phyloP scores from a whole-genome alignment of 2,113 vertebrate species.

The Atractosteus spatula region DNA sequence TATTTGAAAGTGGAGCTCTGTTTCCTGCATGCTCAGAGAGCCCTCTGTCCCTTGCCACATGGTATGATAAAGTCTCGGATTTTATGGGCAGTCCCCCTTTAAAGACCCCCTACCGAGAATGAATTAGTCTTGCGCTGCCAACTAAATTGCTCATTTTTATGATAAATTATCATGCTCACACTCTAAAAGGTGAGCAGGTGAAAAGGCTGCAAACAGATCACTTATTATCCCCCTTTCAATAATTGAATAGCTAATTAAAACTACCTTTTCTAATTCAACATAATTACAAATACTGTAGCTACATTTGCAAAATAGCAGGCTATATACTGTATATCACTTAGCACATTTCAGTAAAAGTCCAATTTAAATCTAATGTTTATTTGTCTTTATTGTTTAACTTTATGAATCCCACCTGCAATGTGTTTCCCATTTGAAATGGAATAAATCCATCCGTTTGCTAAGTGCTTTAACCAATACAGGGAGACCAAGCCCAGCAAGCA shows the following conservation, averaged over 20 bases:
- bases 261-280: background rate
- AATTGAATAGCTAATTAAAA: constrained; percentile 1
- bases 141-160: constrained; percentile 11
- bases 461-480: too few relatives aligned
- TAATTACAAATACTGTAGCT: background rate
- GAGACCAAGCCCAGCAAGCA: too few relatives aligned
- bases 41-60: too few relatives aligned
- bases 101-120: background rate
- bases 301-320: constrained; percentile 12
- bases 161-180: constrained; percentile 1
- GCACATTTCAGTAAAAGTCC: too few relatives aligned
- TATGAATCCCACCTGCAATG: too few relatives aligned
- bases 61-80: too few relatives aligned
- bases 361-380: too few relatives aligned
- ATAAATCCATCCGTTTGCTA: too few relatives aligned
- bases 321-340: constrained; percentile 15
- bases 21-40: too few relatives aligned
- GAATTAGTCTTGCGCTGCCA: constrained; percentile 9
- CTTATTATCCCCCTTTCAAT: background rate
- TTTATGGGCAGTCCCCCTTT: background rate
- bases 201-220: background rate
- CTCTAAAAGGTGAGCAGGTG: constrained; percentile 6
- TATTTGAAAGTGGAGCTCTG: constrained; percentile 1
- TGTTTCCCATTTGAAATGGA: too few relatives aligned
- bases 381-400: too few relatives aligned